Evolutionary conservation across 1,140 invertebrate genomes (phyloP).

Genomic region (Chlorops oryzae): DNA sequence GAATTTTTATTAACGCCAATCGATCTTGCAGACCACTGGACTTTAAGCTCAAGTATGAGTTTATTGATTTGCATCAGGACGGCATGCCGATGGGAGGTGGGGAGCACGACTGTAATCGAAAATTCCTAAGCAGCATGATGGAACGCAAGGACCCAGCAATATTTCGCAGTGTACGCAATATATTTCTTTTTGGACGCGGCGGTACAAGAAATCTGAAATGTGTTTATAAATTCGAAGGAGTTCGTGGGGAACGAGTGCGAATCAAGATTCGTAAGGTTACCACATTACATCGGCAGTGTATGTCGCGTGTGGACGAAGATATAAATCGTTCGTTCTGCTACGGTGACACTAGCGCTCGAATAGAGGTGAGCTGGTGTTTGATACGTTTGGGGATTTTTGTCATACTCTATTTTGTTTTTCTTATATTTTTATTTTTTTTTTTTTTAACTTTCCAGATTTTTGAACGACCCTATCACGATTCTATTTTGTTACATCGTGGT

Average conservation of each 20-base stretch:
- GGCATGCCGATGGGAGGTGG: slow-evolving; percentile 66
- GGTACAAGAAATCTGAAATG: slow-evolving; percentile 77
- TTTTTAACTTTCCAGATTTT: slow-evolving; percentile 50
- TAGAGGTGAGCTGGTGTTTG: slow-evolving; percentile 24
- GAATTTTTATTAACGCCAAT: neutral
- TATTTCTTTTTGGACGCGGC: slow-evolving; percentile 79
- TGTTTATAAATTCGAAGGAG: slow-evolving; percentile 76
- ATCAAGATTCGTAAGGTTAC: slow-evolving; percentile 60
- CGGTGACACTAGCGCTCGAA: slow-evolving; percentile 50
- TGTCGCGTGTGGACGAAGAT: slow-evolving; percentile 55
- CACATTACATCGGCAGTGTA: slow-evolving; percentile 62
- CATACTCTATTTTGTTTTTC: neutral
- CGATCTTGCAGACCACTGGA: slow-evolving; percentile 61
- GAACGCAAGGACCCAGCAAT: slow-evolving; percentile 54
- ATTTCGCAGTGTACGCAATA: slow-evolving; percentile 67
- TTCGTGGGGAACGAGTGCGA: slow-evolving; percentile 68
- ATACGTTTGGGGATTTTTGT: neutral
- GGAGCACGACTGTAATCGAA: slow-evolving; percentile 42
- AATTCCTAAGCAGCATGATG: slow-evolving; percentile 58
- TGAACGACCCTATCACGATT: slow-evolving; percentile 67
- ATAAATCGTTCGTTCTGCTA: slow-evolving; percentile 65
- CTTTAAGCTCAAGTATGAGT: slow-evolving; percentile 82
- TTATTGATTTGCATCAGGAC: slow-evolving; percentile 79
- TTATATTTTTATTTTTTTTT: neutral
- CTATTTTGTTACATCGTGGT: slow-evolving; percentile 55